Evolutionary conservation across 1,140 invertebrate species (phyloP), one percentile per base, ranked within the genome.

Genomic region (Aleiodes sp.): DNA sequence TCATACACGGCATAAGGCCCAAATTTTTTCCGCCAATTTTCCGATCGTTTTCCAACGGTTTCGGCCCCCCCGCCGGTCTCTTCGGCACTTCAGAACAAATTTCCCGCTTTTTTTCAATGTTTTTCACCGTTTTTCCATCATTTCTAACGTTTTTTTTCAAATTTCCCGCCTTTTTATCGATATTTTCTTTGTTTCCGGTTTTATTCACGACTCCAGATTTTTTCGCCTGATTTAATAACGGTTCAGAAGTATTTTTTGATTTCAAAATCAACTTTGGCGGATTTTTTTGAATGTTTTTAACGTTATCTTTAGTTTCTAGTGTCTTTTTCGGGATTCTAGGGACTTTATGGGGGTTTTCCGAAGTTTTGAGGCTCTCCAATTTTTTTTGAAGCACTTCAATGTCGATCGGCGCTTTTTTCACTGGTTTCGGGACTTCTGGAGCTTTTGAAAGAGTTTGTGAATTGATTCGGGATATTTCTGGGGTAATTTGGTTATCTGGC

Each of bases 1-100:
- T 71, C 43, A 74, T 43, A 21, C 71, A 73, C 8, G 71, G 56
- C 71, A 73, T 73, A 10, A 70, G 14, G n/a, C 64, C 61, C 9
- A 43, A 39, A 12, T 26, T 19, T 12, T 12, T 52, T 21, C 9
- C n/a, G n/a, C n/a, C n/a, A n/a, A n/a, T n/a, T n/a, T n/a, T n/a
- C n/a, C n/a, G n/a, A n/a, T n/a, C n/a, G n/a, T n/a, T n/a, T 24
- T 52, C 21, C 16, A 52, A 10, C 16, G 24, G 46, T 52, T 26
- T 16, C 24, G 46, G 21, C 14, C 4, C 10, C 21, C 21, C 21
- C 6, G 16, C 37, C 37, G 31, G 37, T 10, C 41, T 43, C 0
- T 19, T 16, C 26, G 29, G 4, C 14, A 61, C 0, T 41, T 37
- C 31, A 16, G 33, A 12, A 39, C 21, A 19, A 52, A 8, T 24